Evolutionary conservation across 2,888 invertebrate species (phyloP).

Genomic region (Ectemnius continuus): DNA sequence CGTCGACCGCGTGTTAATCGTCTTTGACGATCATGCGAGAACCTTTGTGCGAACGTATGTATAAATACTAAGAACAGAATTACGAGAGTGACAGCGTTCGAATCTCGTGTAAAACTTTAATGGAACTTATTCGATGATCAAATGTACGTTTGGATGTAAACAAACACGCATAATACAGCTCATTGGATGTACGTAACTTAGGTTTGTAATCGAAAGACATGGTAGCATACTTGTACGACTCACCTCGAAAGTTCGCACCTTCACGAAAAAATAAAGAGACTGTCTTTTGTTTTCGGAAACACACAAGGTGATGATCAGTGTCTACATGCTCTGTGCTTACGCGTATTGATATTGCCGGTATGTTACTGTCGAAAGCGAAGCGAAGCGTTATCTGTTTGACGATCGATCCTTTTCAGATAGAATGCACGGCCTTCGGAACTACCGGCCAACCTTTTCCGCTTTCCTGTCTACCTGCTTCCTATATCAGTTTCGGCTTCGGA

Average conservation of each 20-base stretch:
- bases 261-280: conserved; percentile 19
- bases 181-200: conserved; percentile 47
- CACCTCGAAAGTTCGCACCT: conserved; percentile 32
- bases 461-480: not conserved
- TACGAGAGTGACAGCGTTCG: conserved; percentile 14
- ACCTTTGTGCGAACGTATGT: conserved; percentile 22
- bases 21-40: conserved; percentile 9
- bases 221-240: conserved; percentile 38
- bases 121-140: conserved; percentile 39
- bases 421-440: not conserved
- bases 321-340: not conserved
- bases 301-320: conserved; percentile 17
- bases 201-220: conserved; percentile 37
- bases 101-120: conserved; percentile 37
- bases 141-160: conserved; percentile 50
- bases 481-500: not conserved
- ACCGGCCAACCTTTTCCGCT: not conserved
- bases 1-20: conserved; percentile 10
- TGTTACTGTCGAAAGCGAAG: not conserved
- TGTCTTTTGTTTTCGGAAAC: conserved; percentile 39
- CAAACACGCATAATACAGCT: conserved; percentile 53
- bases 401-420: not conserved
- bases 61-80: conserved; percentile 11
- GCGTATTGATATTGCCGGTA: not conserved
- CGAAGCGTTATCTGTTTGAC: conserved; percentile 3